Conservation (phyloP, 1,140 invertebrate species). For the Sweltsa coloradensis region DNA sequence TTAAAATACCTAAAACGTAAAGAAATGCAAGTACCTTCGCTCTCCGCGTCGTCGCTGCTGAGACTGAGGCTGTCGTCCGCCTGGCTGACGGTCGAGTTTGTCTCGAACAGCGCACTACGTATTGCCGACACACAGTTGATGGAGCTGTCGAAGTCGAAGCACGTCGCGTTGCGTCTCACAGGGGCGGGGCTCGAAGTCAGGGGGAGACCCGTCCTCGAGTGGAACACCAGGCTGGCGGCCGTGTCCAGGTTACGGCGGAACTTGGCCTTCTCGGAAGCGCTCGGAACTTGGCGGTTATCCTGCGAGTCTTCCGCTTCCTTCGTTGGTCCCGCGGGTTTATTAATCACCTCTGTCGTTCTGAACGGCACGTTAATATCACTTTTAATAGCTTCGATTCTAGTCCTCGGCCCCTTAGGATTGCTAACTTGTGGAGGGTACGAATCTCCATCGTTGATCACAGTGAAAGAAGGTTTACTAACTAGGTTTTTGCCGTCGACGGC, state of each 20-base stretch:
- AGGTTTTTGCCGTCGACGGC: no score
- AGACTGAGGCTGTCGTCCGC: slow-evolving; percentile 24
- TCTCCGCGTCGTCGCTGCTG: slow-evolving; percentile 28
- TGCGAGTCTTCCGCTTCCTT: slow-evolving; percentile 6
- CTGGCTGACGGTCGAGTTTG: slow-evolving; percentile 27
- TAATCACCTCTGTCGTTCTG: no score
- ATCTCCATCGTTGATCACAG: no score
- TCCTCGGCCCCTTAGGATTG: no score
- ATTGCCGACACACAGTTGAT: slow-evolving; percentile 70
- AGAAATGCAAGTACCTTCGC: slow-evolving; percentile 28
- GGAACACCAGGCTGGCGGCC: slow-evolving; percentile 74
- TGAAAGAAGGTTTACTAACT: no score
- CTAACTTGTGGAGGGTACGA: no score
- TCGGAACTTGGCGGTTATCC: slow-evolving; percentile 41
- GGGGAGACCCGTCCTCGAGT: slow-evolving; percentile 66
- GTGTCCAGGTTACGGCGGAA: slow-evolving; percentile 65
- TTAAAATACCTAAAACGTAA: no score
- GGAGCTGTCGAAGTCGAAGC: slow-evolving; percentile 77
- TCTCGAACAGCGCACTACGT: slow-evolving; percentile 31
- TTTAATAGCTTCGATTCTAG: no score
- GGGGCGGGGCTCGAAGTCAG: slow-evolving; percentile 82
- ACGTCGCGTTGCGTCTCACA: slow-evolving; percentile 53
- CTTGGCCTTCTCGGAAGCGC: slow-evolving; percentile 52
- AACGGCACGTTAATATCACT: no score
- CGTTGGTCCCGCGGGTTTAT: not conserved